Evolutionary conservation across 2,888 invertebrate genomes (phyloP), one percentile per base, ranked within the genome.

Genomic region (Phasia obesa): DNA sequence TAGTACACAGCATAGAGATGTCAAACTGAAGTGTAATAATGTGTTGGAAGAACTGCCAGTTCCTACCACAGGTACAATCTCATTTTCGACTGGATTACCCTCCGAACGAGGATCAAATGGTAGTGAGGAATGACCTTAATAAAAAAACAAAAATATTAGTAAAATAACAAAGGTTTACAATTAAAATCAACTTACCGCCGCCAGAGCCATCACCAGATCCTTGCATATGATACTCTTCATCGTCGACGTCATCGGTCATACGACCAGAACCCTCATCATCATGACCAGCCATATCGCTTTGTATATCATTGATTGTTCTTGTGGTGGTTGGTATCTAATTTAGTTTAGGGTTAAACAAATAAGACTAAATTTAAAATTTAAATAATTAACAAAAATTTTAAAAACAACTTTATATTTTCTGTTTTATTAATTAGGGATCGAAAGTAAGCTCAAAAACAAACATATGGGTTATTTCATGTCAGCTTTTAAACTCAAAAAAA

Each of bases 231-330:
- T 89, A 88, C 79, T 91, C 90, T 84, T 91, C 91, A 67, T 80
- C 79, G 83, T 91, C 91, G 64, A 91, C 90, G 59, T 89, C 89
- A 80, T 88, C 88, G 77, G 88, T 87, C 84, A 87, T 84, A 38
- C 87, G 88, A 31, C 89, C 90, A 42, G 91, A 91, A 25, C 91
- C 91, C 82, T 91, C 91, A 60, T 88, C 89, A 69, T 89, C 88
- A 70, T 88, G 88, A 42, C 88, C 88, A 49, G 91, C 91, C 91
- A 91, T 91, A 84, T 91, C 91, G 81, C 90, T 89, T 86, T 91
- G 91, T 81, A 91, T 90, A 74, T 91, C 91, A 23, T 91, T 91
- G 70, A 89, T 88, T 60, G 88, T 86, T 74, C 88, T 87, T 53
- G 86, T 85, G 19, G 86, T 86, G 2, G 89, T 86, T 11, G 91